Evolutionary conservation across 2,888 invertebrate genomes (phyloP).

Genomic region (Holacanthella duospinosa): DNA sequence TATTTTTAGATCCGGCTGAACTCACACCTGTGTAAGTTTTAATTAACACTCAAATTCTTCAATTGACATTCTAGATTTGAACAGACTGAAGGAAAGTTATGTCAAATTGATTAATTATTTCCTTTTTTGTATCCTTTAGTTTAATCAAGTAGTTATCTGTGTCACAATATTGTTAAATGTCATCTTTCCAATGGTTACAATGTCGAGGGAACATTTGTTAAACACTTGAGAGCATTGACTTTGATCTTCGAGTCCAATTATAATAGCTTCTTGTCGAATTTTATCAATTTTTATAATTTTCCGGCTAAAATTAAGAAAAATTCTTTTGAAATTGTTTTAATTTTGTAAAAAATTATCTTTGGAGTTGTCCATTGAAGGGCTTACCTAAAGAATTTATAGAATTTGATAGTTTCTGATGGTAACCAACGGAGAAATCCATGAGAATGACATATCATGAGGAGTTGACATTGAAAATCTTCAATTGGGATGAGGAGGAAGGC

Average conservation of each 20-base stretch:
- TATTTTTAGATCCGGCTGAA: no score
- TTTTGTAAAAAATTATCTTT: neutral
- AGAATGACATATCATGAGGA: conserved; percentile 33
- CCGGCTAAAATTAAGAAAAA: neutral
- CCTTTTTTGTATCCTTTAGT: no score
- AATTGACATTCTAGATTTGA: no score
- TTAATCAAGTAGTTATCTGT: neutral
- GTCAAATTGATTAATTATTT: no score
- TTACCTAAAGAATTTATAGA: conserved; percentile 32
- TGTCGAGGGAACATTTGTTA: conserved; percentile 15
- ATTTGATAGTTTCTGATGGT: conserved; percentile 17
- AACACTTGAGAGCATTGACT: conserved; percentile 17
- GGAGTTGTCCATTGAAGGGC: neutral
- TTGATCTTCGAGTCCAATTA: conserved; percentile 28
- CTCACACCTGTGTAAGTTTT: no score
- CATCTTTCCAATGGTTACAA: conserved; percentile 12
- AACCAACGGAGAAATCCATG: conserved; percentile 32
- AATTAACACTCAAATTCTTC: no score
- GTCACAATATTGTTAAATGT: conserved; percentile 9
- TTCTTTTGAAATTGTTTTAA: neutral
- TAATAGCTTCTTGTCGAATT: conserved; percentile 23
- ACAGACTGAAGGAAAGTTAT: neutral
- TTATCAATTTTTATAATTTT: conserved; percentile 17
- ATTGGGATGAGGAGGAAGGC: conserved; percentile 28
- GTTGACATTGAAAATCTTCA: conserved; percentile 23